A percentile compares a stretch with the other conserved stretches of the same genome.
Conservation (phyloP, 2,113 vertebrate species). For the Dissostichus mawsoni region DNA sequence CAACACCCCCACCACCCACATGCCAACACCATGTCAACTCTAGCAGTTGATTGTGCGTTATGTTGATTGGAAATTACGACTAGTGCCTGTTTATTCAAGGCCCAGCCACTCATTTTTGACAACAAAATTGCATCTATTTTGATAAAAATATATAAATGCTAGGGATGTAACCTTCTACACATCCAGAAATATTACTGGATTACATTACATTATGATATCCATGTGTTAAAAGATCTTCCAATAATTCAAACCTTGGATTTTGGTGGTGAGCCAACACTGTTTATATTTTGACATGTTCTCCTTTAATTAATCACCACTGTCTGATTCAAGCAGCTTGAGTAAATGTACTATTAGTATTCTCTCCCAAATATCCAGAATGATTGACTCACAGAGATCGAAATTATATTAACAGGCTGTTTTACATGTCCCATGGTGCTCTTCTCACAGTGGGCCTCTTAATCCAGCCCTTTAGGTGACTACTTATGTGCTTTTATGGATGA, state of each 20-base stretch:
- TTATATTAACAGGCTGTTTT: constrained; percentile 79
- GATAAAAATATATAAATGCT: too few relatives aligned
- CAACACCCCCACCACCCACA: not conserved
- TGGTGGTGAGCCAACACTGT: constrained; percentile 10
- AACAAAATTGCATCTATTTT: not conserved
- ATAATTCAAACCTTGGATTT: constrained; percentile 17
- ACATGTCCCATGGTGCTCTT: constrained; percentile 76
- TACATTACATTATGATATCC: not conserved
- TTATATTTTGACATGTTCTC: constrained; percentile 32
- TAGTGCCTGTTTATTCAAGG: not conserved
- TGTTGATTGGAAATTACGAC: not conserved
- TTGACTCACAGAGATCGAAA: constrained; percentile 69
- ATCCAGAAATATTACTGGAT: too few relatives aligned
- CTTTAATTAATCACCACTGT: constrained; percentile 42
- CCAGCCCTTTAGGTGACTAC: constrained; percentile 78
- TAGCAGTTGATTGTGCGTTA: not conserved
- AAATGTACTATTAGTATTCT: constrained; percentile 46
- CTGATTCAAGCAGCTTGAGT: constrained; percentile 45
- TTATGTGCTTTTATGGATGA: constrained; percentile 79
- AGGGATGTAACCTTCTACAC: too few relatives aligned
- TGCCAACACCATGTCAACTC: constrained; percentile 21
- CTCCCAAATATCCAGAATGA: constrained; percentile 60
- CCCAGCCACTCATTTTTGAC: not conserved
- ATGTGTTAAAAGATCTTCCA: not conserved
- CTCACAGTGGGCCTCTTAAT: constrained; percentile 72